Percentiles rank a stretch among this genome's conserved stretches.
phyloP scores from a whole-genome alignment of 2,888 invertebrate genomes.

The Linyphia triangularis region DNA sequence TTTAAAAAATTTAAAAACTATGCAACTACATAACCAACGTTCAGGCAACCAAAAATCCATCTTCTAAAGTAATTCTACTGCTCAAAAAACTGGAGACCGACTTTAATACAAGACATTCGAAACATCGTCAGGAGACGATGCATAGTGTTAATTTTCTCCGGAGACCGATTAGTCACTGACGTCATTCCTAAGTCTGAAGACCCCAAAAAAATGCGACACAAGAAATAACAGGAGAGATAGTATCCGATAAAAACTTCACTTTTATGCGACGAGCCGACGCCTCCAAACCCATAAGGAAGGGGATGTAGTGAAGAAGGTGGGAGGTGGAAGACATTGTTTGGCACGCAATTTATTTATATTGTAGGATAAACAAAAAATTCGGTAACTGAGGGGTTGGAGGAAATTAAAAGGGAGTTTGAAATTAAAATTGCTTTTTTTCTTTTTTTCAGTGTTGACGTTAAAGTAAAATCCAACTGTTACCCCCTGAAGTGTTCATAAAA shows the following conservation, averaged over 20 bases:
- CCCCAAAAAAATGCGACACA: not conserved
- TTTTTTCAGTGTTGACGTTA: too few relatives aligned
- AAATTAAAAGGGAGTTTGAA: not conserved
- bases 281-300: constrained; percentile 27
- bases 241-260: constrained; percentile 53
- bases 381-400: not conserved
- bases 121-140: not conserved
- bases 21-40: too few relatives aligned
- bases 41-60: not conserved
- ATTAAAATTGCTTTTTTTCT: not conserved
- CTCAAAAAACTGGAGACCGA: too few relatives aligned
- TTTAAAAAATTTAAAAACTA: too few relatives aligned
- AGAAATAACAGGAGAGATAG: constrained; percentile 11
- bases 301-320: not conserved
- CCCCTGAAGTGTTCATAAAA: too few relatives aligned
- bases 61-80: too few relatives aligned
- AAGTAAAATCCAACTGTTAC: too few relatives aligned
- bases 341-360: constrained; percentile 24
- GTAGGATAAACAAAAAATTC: not conserved
- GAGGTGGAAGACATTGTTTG: not conserved
- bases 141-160: not conserved
- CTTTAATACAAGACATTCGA: too few relatives aligned
- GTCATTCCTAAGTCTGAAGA: not conserved
- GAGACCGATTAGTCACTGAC: not conserved
- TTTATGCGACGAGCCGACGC: constrained; percentile 34